These are phyloP conservation scores for Erpobdella octoculata DNA, from an alignment of 2,888 invertebrate species.

Conservation along the genomic window DNA sequence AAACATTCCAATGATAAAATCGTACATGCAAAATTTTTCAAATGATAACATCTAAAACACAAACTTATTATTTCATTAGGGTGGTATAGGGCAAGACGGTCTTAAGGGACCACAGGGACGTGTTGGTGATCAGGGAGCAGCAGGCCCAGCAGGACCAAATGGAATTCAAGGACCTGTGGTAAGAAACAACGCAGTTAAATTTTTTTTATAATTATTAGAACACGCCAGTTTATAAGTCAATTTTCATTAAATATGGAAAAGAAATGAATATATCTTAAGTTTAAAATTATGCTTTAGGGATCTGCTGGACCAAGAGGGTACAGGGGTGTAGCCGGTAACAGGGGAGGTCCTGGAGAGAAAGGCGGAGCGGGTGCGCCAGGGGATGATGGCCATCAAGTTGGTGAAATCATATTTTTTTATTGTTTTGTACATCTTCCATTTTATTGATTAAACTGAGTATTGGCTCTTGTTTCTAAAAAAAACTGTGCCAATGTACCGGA, in stretches of 20 bases:
- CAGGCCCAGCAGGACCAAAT: conserved; percentile 2
- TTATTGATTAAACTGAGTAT: no score
- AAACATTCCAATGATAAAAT: no score
- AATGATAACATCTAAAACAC: not conserved
- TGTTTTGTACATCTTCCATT: not conserved
- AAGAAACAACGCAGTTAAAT: no score
- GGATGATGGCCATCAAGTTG: conserved; percentile 63
- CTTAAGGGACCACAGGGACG: conserved; percentile 8
- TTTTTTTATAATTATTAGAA: not conserved
- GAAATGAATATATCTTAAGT: no score
- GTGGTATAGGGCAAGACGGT: conserved; percentile 7
- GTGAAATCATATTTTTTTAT: conserved; percentile 12
- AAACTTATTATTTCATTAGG: not conserved
- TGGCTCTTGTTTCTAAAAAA: no score
- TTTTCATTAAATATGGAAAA: no score
- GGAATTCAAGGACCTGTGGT: conserved; percentile 10
- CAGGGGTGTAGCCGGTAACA: conserved; percentile 39
- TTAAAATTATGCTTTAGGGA: no score
- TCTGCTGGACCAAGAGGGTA: not conserved
- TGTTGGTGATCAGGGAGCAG: conserved; percentile 9
- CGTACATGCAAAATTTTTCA: not conserved
- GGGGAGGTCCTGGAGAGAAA: conserved; percentile 46
- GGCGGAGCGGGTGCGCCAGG: conserved; percentile 60
- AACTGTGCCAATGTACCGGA: no score
- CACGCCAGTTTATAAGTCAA: no score